These are phyloP conservation scores for Tupaia tana DNA, from an alignment of 2,113 vertebrate species.

Conservation along the genomic window DNA sequence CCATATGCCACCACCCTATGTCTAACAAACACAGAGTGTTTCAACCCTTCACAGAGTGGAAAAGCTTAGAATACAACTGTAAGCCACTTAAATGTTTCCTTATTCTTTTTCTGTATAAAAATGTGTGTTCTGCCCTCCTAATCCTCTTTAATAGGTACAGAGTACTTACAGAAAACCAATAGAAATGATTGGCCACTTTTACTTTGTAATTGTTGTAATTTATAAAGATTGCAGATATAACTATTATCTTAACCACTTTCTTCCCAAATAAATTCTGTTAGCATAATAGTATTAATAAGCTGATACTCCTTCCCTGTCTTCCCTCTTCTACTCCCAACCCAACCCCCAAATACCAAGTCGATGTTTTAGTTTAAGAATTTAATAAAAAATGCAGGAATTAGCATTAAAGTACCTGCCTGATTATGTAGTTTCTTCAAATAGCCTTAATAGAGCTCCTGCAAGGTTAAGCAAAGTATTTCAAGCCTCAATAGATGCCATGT, in stretches of 20 bases:
- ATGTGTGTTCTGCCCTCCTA: background rate
- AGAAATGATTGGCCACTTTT: conserved; percentile 47
- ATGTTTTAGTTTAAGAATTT: conserved; percentile 54
- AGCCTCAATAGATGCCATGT: conserved; percentile 11
- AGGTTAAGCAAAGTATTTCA: conserved; percentile 36
- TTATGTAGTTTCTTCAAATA: background rate
- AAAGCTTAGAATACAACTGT: conserved; percentile 31
- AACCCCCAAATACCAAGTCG: background rate
- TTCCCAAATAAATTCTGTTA: conserved; percentile 45
- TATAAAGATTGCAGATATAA: conserved; percentile 3
- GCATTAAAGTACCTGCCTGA: conserved; percentile 37
- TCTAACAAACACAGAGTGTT: conserved; percentile 23
- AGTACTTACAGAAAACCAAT: conserved; percentile 30
- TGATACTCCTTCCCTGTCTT: background rate
- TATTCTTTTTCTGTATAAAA: conserved; percentile 41
- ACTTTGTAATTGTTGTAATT: conserved; percentile 52
- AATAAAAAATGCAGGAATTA: conserved; percentile 45
- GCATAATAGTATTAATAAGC: background rate
- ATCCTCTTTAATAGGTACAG: conserved; percentile 47
- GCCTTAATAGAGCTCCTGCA: background rate
- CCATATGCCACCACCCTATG: background rate
- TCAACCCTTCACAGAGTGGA: background rate
- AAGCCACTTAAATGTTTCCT: background rate
- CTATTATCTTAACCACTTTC: conserved; percentile 19
- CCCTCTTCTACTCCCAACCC: background rate